phyloP scores from a whole-genome alignment of 2,113 vertebrate genomes.

The Epinephelus fuscoguttatus region DNA sequence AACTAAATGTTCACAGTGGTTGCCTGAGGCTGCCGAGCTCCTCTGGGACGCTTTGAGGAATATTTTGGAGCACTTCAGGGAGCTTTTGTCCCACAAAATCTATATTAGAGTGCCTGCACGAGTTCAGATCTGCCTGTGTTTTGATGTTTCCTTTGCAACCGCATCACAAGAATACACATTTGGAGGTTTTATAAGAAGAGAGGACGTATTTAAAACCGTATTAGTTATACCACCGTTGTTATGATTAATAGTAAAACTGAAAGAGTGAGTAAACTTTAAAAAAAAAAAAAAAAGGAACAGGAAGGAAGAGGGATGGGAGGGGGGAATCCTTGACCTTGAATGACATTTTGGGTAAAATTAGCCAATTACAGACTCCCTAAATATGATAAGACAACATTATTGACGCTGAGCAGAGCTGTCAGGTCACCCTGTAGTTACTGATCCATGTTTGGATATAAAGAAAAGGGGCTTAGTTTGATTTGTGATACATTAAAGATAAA shows the following conservation, averaged over 20 bases:
- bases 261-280: slow-evolving; percentile 3
- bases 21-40: slow-evolving; percentile 24
- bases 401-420: not conserved
- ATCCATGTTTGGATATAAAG: not conserved
- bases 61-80: slow-evolving; percentile 25
- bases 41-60: slow-evolving; percentile 46
- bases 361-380: slow-evolving; percentile 2
- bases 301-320: not conserved
- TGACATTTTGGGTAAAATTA: slow-evolving; percentile 44
- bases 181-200: not conserved
- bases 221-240: not conserved
- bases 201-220: not conserved
- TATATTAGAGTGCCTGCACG: not conserved
- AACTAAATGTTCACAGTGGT: slow-evolving; percentile 47
- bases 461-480: not conserved
- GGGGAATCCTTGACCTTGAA: slow-evolving; percentile 58
- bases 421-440: not conserved
- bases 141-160: not conserved
- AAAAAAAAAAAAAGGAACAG: not conserved
- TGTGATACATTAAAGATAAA: not conserved
- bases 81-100: slow-evolving; percentile 31
- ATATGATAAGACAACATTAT: not conserved
- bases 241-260: slow-evolving; percentile 19
- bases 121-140: not conserved
- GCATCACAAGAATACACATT: not conserved